Base-by-base conservation (phyloP, 1,140 invertebrate species). In the Lordiphosa mommai region DNA sequence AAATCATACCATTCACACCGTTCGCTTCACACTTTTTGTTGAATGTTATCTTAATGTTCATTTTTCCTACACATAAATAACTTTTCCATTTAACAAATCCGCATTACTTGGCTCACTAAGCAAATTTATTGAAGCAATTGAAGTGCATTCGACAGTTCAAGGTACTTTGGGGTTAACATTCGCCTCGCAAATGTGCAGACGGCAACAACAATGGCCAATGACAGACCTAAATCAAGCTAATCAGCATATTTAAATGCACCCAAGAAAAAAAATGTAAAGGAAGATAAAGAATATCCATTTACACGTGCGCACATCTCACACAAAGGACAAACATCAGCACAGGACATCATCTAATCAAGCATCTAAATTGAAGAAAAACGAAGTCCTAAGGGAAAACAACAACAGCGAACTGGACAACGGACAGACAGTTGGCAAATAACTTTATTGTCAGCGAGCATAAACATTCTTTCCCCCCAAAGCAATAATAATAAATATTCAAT, bases 231-330 rank as follows among this genome's bases (percentile, higher is more conserved):
- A 56, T 79, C 55, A 57, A 80, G 64, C 61, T 82, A 77, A 76
- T 77, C 72, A 76, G 38, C 67, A 53, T 52, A 61, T 74, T 52
- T 76, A 73, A 65, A 79, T 79, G 69, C 44, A 70, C 40, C 49
- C 34, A 50, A 47, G 30, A 16, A 49, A 30, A 56, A 55, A 36
- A 58, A 32, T n/a, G n/a, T n/a, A 58, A 48, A 16, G 17, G 12
- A 49, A 41, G 7, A 41, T 1, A 40, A 41, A 7, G 38, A n/a
- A 37, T n/a, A 13, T 10, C 59, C 32, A 57, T 32, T 57, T 43
- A 13, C 46, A 52, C 46, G 33, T 44, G 14, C 33, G 20, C 27
- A n/a, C 29, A 44, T 33, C 38, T 13, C 27, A 61, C 46, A 37
- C 61, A 46, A 72, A 44, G 10, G 20, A 43, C 20, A 43, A 43